Conservation (phyloP, 2,113 vertebrate genomes). For the Lophius piscatorius region DNA sequence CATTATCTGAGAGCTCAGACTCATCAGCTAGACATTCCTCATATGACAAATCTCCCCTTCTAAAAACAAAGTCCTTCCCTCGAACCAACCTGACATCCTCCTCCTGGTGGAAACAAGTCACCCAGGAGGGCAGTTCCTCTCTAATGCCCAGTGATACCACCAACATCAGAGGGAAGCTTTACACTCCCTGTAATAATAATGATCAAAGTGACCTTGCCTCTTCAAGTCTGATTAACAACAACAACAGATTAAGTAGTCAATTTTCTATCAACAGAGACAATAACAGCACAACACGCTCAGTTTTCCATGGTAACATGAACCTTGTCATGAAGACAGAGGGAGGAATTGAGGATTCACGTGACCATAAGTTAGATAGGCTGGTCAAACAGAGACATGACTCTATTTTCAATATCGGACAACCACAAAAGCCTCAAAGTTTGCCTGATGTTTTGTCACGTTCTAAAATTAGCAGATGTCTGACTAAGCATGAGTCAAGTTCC, state of each 20-base stretch:
- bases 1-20: constrained; percentile 8
- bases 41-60: constrained; percentile 22
- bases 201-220: constrained; percentile 10
- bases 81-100: constrained; percentile 51
- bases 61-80: constrained; percentile 35
- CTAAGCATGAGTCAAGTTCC: constrained; percentile 29
- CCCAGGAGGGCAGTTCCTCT: constrained; percentile 37
- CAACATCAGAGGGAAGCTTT: constrained; percentile 21
- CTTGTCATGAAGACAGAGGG: constrained; percentile 25
- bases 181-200: constrained; percentile 24
- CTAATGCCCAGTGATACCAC: constrained; percentile 3
- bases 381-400: constrained; percentile 22
- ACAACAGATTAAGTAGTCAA: constrained; percentile 30
- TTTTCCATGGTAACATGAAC: constrained; percentile 43
- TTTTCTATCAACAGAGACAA: constrained; percentile 29
- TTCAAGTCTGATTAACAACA: constrained; percentile 35
- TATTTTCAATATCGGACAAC: constrained; percentile 42
- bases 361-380: constrained; percentile 16
- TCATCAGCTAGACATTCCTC: constrained; percentile 28
- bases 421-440: constrained; percentile 41
- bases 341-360: constrained; percentile 32
- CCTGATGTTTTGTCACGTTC: constrained; percentile 21
- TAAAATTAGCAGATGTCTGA: constrained; percentile 51
- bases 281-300: constrained; percentile 34
- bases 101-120: constrained; percentile 64